phyloP scores from a whole-genome alignment of 1,140 invertebrate genomes.

The Eumaeus atala region DNA sequence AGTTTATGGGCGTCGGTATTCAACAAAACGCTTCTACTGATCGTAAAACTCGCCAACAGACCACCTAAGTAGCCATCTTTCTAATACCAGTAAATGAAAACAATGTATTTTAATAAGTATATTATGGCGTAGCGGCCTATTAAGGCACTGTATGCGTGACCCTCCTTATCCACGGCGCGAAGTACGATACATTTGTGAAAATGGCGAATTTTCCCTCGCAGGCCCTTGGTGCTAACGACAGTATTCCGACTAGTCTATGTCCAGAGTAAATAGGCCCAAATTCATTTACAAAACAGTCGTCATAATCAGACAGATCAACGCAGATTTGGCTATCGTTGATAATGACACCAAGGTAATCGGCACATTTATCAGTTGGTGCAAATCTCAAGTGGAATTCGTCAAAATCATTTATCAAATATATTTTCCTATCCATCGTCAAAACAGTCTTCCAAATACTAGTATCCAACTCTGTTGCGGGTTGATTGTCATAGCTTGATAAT shows the following conservation, averaged over 20 bases:
- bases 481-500: constrained; percentile 36
- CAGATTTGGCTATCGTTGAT: constrained; percentile 46
- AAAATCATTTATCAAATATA: constrained; percentile 56
- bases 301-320: constrained; percentile 40
- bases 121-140: too few species aligned
- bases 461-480: constrained; percentile 20
- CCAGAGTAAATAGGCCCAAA: constrained; percentile 49
- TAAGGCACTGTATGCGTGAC: constrained; percentile 37
- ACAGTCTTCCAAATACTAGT: constrained; percentile 59
- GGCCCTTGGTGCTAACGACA: constrained; percentile 42
- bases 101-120: too few species aligned
- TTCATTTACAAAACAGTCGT: constrained; percentile 54
- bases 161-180: constrained; percentile 50
- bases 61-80: too few species aligned
- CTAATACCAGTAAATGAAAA: too few species aligned
- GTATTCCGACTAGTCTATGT: constrained; percentile 46
- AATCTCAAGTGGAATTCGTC: constrained; percentile 35
- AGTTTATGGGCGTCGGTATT: too few species aligned
- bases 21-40: too few species aligned
- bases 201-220: constrained; percentile 51
- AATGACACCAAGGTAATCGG: constrained; percentile 37
- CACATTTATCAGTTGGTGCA: constrained; percentile 26
- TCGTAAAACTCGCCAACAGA: too few species aligned
- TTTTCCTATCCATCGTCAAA: constrained; percentile 47
- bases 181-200: constrained; percentile 59